Conservation (phyloP, 1,140 invertebrate species). For the Homarus americanus region DNA sequence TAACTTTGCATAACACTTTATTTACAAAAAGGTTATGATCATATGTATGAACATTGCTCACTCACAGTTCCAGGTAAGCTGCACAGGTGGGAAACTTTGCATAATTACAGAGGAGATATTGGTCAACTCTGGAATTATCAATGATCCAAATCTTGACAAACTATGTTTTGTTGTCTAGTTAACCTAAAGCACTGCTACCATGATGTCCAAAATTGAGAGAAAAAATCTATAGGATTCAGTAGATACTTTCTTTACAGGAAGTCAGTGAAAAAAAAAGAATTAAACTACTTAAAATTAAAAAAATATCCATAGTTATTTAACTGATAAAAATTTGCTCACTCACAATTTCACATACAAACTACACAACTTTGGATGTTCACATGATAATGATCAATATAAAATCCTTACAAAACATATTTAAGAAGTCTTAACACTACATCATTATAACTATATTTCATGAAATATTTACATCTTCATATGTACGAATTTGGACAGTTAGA, state of each 20-base stretch:
- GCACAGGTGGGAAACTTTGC: slow-evolving; percentile 41
- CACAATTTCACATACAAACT: slow-evolving; percentile 55
- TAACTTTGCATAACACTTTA: slow-evolving; percentile 49
- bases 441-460: slow-evolving; percentile 20
- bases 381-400: slow-evolving; percentile 63
- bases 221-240: slow-evolving; percentile 4
- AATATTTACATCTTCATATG: slow-evolving; percentile 62
- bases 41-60: slow-evolving; percentile 40
- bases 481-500: slow-evolving; percentile 43
- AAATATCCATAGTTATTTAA: slow-evolving; percentile 29
- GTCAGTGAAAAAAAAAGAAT: slow-evolving; percentile 17
- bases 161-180: slow-evolving; percentile 4
- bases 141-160: slow-evolving; percentile 19
- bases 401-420: slow-evolving; percentile 67
- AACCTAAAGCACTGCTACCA: slow-evolving; percentile 26
- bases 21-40: slow-evolving; percentile 64
- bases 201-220: not conserved
- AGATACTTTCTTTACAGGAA: slow-evolving; percentile 5
- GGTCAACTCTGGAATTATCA: slow-evolving; percentile 2
- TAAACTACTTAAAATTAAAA: not conserved
- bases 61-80: slow-evolving; percentile 45
- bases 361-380: slow-evolving; percentile 40
- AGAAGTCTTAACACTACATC: slow-evolving; percentile 33
- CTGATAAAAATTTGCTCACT: slow-evolving; percentile 26
- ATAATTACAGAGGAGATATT: not conserved